Base-by-base conservation (phyloP, 2,113 vertebrate genomes). In the Tragelaphus strepsiceros region DNA sequence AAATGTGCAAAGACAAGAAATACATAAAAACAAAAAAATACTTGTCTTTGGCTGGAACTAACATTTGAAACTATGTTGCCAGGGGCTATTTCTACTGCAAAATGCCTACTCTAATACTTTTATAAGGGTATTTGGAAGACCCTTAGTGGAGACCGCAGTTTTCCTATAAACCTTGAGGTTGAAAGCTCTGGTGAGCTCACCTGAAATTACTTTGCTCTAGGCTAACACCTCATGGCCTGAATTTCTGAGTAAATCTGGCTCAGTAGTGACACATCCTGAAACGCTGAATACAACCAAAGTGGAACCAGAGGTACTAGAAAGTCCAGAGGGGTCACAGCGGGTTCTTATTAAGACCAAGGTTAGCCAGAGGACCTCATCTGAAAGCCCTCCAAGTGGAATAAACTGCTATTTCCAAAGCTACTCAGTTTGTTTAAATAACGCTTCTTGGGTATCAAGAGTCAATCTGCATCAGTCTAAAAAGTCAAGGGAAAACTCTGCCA, bases 11-110 rank as follows among this genome's bases (percentile, higher is more conserved):
- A 82, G 49, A 87, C 8, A 90, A 96, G 26, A 83, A 92, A 91
- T 32, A 94, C 30, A 90, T 84, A 83, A 90, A 97, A 97, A 58
- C 46, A 86, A 78, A 77, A 54, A 90, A 59, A 26, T 39, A 77
- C 35, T 24, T 77, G 11, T 56, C 74, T 30, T 97, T 59, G 88
- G 49, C 53, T 88, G 15, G 32, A 96, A 95, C 21, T 35, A 67
- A 30, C 51, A 96, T 21, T 91, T 89, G 51, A 51, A 46, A 93
- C 30, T n/a, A 21, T 56, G 51, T 11, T 81, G 43, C 53, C 26
- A n/a, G 43, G 96, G 54, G 30, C 32, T 61, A 78, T 80, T 92
- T 93, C 61, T 15, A 84, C 7, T 89, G 77, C 54, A 14, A 92
- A 93, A 87, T 54, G 46, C 78, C 64, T 28, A n/a, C 4, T 67